Percentiles rank a stretch among this genome's conserved stretches.
These are phyloP conservation scores for Percina caprodes DNA, from an alignment of 2,113 vertebrate genomes.

Conservation along the genomic window DNA sequence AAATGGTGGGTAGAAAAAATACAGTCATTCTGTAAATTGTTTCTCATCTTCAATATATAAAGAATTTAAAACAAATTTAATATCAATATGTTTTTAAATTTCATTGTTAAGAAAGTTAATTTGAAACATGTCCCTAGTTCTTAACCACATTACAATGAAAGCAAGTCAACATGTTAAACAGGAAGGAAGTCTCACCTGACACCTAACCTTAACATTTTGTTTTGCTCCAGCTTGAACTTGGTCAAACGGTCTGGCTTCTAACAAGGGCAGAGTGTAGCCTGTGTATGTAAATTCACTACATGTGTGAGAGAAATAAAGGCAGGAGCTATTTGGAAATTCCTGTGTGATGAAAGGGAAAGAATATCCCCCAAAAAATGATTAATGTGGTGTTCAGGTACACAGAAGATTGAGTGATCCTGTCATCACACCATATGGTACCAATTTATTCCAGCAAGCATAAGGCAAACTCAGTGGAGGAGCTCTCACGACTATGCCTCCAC, in stretches of 20 bases:
- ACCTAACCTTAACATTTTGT: slow-evolving; percentile 78
- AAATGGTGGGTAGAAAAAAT: not conserved
- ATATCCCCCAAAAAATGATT: slow-evolving; percentile 86
- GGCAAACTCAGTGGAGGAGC: slow-evolving; percentile 81
- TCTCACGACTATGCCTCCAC: slow-evolving; percentile 72
- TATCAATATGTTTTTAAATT: not conserved
- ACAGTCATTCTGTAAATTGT: not conserved
- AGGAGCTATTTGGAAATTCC: slow-evolving; percentile 83
- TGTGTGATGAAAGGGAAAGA: slow-evolving; percentile 85
- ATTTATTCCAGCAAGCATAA: slow-evolving; percentile 85
- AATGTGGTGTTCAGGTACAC: slow-evolving; percentile 87
- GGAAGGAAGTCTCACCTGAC: slow-evolving; percentile 76
- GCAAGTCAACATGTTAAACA: slow-evolving; percentile 67
- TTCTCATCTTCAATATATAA: not conserved
- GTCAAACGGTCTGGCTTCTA: slow-evolving; percentile 78
- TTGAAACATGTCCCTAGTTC: slow-evolving; percentile 30
- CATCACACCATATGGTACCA: slow-evolving; percentile 87
- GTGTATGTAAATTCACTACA: slow-evolving; percentile 82
- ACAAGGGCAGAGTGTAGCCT: slow-evolving; percentile 77
- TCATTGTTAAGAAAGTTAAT: slow-evolving; percentile 23
- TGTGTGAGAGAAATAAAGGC: slow-evolving; percentile 82
- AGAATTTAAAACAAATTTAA: not conserved
- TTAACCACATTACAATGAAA: slow-evolving; percentile 53
- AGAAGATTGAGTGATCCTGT: slow-evolving; percentile 88
- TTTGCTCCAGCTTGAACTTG: slow-evolving; percentile 76